Evolutionary conservation across 2,113 vertebrate genomes (phyloP).

Genomic region (Fregata magnificens): DNA sequence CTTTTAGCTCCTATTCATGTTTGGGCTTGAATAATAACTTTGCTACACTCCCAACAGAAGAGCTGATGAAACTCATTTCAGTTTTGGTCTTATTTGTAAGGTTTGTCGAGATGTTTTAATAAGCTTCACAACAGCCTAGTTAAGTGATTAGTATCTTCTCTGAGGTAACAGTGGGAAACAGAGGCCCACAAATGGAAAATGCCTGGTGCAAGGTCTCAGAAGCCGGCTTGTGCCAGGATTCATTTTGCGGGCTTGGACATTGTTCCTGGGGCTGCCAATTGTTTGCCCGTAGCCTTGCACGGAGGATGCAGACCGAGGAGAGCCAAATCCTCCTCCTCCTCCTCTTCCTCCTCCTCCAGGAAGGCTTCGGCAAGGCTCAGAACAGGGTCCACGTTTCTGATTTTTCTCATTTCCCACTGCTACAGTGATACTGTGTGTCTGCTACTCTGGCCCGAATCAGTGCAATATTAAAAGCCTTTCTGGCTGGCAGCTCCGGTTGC

Average conservation of each 20-base stretch:
- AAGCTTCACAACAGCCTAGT: not conserved
- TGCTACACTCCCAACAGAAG: not conserved
- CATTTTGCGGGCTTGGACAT: fast-evolving
- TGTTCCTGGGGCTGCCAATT: not conserved
- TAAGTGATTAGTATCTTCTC: not conserved
- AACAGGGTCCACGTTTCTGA: fast-evolving
- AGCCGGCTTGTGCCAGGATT: not conserved
- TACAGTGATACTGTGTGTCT: not conserved
- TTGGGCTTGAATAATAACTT: not conserved
- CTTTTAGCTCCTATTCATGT: not conserved
- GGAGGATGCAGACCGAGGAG: not conserved
- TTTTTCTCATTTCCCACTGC: not conserved
- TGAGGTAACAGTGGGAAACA: not conserved
- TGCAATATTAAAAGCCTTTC: not conserved
- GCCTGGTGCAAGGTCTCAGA: not conserved
- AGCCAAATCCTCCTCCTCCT: not conserved
- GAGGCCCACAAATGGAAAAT: not conserved
- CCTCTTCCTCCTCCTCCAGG: not conserved
- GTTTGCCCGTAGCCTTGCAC: fast-evolving
- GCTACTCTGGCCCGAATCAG: not conserved
- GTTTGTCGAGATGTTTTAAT: not conserved
- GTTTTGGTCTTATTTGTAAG: not conserved
- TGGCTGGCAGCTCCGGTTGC: not conserved
- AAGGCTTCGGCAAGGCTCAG: not conserved
- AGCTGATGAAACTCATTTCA: not conserved